Percentiles rank a stretch among this genome's conserved stretches.
Evolutionary conservation across 2,888 invertebrate species (phyloP).

Genomic region (Idaea biselata): DNA sequence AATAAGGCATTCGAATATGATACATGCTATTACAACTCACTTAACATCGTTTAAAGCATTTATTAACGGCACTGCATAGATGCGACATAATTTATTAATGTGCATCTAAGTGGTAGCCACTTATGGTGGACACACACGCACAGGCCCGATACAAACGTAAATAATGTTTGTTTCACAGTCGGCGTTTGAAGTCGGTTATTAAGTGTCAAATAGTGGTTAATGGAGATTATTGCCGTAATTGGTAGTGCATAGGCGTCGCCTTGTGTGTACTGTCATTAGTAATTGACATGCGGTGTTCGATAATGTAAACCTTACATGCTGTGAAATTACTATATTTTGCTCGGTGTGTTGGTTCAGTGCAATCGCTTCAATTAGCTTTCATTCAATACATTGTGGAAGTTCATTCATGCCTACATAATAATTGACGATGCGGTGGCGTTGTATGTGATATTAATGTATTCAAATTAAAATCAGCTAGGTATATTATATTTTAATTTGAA

Average conservation of each 20-base stretch:
- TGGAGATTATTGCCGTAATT: slow-evolving; percentile 53
- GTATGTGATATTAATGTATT: slow-evolving; percentile 17
- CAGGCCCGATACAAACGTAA: slow-evolving; percentile 18
- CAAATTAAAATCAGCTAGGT: slow-evolving; percentile 11
- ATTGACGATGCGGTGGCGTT: background rate
- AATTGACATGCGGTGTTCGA: slow-evolving; percentile 23
- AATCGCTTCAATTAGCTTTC: background rate
- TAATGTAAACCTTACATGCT: slow-evolving; percentile 11
- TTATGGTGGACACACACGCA: slow-evolving; percentile 36
- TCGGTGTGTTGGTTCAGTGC: background rate
- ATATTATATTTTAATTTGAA: too few relatives aligned
- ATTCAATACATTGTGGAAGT: background rate
- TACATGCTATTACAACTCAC: slow-evolving; percentile 42
- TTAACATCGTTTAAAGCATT: slow-evolving; percentile 54
- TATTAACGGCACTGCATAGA: slow-evolving; percentile 56
- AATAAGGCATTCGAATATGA: slow-evolving; percentile 42
- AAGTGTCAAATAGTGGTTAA: slow-evolving; percentile 60
- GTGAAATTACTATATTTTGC: slow-evolving; percentile 1
- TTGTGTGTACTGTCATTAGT: slow-evolving; percentile 28
- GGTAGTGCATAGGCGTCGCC: slow-evolving; percentile 35
- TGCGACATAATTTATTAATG: slow-evolving; percentile 61
- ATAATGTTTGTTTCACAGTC: slow-evolving; percentile 60
- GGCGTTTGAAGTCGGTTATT: slow-evolving; percentile 52
- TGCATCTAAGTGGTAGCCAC: slow-evolving; percentile 62
- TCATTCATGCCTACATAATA: background rate